These are phyloP conservation scores for Tetraodon nigroviridis DNA, from an alignment of 2,113 vertebrate species.

Conservation along the genomic window DNA sequence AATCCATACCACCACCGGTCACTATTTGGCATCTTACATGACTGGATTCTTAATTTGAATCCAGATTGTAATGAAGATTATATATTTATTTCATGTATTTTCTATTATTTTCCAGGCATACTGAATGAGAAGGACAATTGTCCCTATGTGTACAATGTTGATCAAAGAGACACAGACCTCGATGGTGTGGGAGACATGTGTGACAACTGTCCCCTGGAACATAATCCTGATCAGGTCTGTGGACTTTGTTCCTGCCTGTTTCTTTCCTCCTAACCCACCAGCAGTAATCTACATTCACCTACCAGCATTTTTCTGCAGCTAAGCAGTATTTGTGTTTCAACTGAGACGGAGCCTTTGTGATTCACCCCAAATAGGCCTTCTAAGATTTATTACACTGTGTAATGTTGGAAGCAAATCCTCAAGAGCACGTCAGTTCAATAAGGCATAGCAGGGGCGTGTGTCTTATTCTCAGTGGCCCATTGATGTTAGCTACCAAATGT, in stretches of 20 bases:
- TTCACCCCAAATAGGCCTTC: constrained; percentile 35
- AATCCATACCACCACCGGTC: no score
- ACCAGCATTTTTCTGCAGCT: constrained; percentile 38
- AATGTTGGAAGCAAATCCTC: constrained; percentile 58
- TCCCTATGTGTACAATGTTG: constrained; percentile 93
- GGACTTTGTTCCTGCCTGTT: constrained; percentile 23
- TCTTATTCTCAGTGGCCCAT: constrained; percentile 66
- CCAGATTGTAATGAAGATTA: no score
- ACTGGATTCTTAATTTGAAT: no score
- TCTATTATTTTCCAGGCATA: constrained; percentile 76
- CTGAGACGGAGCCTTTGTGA: constrained; percentile 34
- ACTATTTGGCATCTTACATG: no score
- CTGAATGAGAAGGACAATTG: constrained; percentile 96
- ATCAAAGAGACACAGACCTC: constrained; percentile 93
- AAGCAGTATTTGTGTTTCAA: constrained; percentile 57
- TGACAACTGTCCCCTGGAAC: constrained; percentile 96
- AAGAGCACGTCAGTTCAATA: constrained; percentile 68
- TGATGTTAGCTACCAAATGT: constrained; percentile 54
- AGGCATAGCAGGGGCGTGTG: constrained; percentile 43
- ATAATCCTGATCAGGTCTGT: constrained; percentile 97
- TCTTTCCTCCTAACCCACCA: constrained; percentile 50
- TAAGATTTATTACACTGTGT: constrained; percentile 54
- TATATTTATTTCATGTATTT: not conserved
- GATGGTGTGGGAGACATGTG: constrained; percentile 98
- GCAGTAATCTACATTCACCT: constrained; percentile 49